Percentiles rank a stretch among this genome's conserved stretches.
These are phyloP conservation scores for Chymomyza caudatula DNA, from an alignment of 2,888 invertebrate genomes.

Conservation along the genomic window DNA sequence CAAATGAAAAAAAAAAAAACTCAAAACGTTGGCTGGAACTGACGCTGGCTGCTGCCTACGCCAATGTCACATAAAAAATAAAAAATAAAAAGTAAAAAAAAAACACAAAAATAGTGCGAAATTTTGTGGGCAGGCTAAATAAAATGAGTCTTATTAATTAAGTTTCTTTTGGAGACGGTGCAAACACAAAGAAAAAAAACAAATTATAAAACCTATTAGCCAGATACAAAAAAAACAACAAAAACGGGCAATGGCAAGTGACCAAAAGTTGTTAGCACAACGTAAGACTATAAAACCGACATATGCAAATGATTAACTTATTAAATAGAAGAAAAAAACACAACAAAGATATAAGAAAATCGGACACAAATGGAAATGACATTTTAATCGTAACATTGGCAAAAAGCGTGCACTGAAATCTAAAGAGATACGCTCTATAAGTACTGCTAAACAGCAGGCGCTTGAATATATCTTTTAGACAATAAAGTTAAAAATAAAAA, in stretches of 20 bases:
- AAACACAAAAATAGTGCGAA: constrained; percentile 61
- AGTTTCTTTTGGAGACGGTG: constrained; percentile 42
- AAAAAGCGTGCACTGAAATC: constrained; percentile 38
- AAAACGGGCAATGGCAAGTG: not conserved
- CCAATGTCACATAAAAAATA: constrained; percentile 54
- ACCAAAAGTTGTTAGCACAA: constrained; percentile 38
- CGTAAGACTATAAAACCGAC: constrained; percentile 28
- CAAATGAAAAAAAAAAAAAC: not conserved
- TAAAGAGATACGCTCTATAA: not conserved
- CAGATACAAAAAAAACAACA: not conserved
- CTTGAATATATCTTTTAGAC: not conserved
- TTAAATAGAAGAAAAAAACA: constrained; percentile 28
- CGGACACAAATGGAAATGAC: not conserved
- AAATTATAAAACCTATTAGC: not conserved
- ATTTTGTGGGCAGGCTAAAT: constrained; percentile 59
- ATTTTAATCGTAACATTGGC: constrained; percentile 56
- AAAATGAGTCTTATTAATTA: constrained; percentile 67
- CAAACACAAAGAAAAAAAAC: not conserved
- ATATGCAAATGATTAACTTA: constrained; percentile 62
- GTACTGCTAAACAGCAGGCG: not conserved
- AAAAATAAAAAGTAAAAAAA: not conserved
- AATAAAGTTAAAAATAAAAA: constrained; percentile 3
- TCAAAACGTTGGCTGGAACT: not conserved
- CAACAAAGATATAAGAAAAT: constrained; percentile 33
- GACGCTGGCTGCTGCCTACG: constrained; percentile 48